Conservation (phyloP, 2,797 vertebrate genomes). For the Geotrypetes seraphini region DNA sequence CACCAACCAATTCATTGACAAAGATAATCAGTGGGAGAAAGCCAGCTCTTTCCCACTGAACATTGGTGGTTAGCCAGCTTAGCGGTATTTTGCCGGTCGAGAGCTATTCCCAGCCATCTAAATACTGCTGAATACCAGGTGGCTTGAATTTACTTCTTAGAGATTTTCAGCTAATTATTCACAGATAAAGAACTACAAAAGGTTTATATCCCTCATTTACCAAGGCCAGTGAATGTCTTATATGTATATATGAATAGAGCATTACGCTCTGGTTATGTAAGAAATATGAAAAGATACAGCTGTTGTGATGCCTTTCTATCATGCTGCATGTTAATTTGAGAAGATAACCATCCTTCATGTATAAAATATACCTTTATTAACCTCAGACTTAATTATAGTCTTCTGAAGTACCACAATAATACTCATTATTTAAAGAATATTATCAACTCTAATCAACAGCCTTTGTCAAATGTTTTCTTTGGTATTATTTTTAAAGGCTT, state of each 20-base stretch:
- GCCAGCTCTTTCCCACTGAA: too few species aligned
- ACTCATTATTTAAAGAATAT: too few species aligned
- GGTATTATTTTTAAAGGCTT: conserved; percentile 10
- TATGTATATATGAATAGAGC: conserved; percentile 32
- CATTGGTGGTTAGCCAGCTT: too few species aligned
- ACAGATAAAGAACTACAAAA: conserved; percentile 23
- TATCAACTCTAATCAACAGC: conserved; percentile 11
- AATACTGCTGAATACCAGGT: too few species aligned
- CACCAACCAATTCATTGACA: too few species aligned
- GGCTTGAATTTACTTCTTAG: too few species aligned
- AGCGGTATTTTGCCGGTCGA: too few species aligned
- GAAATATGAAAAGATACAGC: conserved; percentile 21
- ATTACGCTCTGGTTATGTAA: conserved; percentile 26
- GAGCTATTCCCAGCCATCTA: too few species aligned
- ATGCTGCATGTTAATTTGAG: conserved; percentile 21
- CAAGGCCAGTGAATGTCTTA: conserved; percentile 23
- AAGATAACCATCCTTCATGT: conserved; percentile 11
- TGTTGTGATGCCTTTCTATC: conserved; percentile 32
- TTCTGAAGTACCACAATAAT: neutral
- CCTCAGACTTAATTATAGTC: conserved; percentile 15
- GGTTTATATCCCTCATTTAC: conserved; percentile 18
- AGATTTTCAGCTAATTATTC: conserved; percentile 30
- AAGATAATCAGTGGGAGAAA: too few species aligned
- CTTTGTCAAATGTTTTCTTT: conserved; percentile 8
- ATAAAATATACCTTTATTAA: conserved; percentile 22